Base-by-base conservation (phyloP, 2,797 vertebrate genomes). In the Dicrostonyx torquatus region DNA sequence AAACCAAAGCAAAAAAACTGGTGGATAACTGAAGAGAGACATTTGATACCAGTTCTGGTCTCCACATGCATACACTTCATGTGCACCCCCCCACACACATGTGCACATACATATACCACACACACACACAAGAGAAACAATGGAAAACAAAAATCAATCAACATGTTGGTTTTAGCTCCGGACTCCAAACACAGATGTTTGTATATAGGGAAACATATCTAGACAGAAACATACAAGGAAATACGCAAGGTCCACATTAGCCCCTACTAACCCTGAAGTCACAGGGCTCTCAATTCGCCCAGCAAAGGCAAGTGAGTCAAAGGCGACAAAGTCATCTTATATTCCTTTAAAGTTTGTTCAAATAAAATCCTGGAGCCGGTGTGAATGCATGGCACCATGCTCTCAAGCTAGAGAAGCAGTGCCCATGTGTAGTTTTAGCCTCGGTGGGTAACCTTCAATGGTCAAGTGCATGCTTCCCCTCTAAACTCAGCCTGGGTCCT, bases 251-350 rank as follows among this genome's bases (percentile, higher is more conserved):
- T 82, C 77, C 43, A 40, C 58, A 58, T 70, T 70, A 58, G 78
- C 31, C 53, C 80, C 55, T 88, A 24, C 78, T 88, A 96, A 58
- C 85, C 82, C 92, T 75, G 64, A 29, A 90, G 62, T 24, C 68
- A 90, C 78, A 64, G 60, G 62, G 37, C 77, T 93, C 77, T 93
- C 87, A 77, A 75, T 68, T 83, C 64, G 94, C 60, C 55, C 43
- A 93, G 86, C 24, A 93, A 95, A 80, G 66, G 37, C 64, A 90
- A 79, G 62, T 89, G 86, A 83, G 62, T 90, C 29, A 94, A 94
- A 94, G 72, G 66, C 34, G 78, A 90, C 68, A 72, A 94, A 92
- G 78, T 79, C 76, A 94, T 89, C 86, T 87, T 77, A 92, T 91
- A 94, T 75, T 89, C 58, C 64, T 70, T 93, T 93, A 93, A 95